Evolutionary conservation across 2,797 vertebrate species (phyloP), one percentile per base, ranked within the genome.

Genomic region (Dendrocincla tyrannina): DNA sequence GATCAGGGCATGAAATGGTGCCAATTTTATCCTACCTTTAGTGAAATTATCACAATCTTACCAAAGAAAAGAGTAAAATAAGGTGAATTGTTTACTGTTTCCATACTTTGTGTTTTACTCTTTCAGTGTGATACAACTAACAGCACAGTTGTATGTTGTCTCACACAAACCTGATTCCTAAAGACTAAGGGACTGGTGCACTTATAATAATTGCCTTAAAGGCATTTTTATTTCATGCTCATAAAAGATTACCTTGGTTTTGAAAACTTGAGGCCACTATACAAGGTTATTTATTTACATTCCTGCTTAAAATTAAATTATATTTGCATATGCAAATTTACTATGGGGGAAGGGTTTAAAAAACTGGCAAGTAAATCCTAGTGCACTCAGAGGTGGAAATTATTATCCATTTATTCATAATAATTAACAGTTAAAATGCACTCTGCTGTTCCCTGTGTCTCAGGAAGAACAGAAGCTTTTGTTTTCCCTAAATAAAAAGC

Each of bases 401-500:
- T 95, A 91, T 94, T 96, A 96, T 92, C 96, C 95, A 96, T 94
- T 95, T 89, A 88, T 80, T 78, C 92, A 25, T 91, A 91, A 95
- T 85, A 91, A 97, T 97, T 92, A 96, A 96, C 89, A 94, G 94
- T 97, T 95, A 94, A 97, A 97, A 96, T 83, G 96, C 94, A 88
- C 90, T 88, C 84, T 87, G 72, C 91, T 82, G 35, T 89, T 94
- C 86, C 52, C 83, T 63, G 18, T 68, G 75, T 93, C 95, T 97
- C 72, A 50, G 91, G 35, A 96, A 96, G 93, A 97, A 97, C 59
- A 96, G 93, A 82, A 86, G 94, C 93, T 97, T 97, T 96, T 97
- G 96, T 97, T 96, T 96, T 96, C 96, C 98, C 97, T 97, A 98
- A 98, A 97, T 97, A 98, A 98, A 98, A 97, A 95, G 85, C 66